Percentiles rank a stretch among this genome's conserved stretches.
Evolutionary conservation across 1,140 invertebrate genomes (phyloP).

Genomic region (Drosophila willistoni): DNA sequence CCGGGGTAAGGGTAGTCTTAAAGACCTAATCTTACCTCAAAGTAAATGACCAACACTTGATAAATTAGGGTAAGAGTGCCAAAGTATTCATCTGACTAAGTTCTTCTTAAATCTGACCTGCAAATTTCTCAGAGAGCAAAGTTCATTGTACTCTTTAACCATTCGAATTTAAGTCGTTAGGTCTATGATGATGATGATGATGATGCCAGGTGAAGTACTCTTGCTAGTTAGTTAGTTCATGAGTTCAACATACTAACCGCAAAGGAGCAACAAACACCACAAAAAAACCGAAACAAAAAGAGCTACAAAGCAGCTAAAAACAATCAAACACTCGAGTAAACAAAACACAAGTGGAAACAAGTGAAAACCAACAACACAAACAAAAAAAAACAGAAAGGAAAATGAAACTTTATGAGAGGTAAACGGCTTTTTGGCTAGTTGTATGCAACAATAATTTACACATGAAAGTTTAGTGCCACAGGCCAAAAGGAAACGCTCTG

Average conservation of each 20-base stretch:
- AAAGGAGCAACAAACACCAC: not conserved
- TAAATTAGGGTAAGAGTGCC: slow-evolving; percentile 40
- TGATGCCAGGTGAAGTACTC: slow-evolving; percentile 1
- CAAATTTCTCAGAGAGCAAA: not conserved
- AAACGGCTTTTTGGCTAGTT: slow-evolving; percentile 48
- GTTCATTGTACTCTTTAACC: slow-evolving; percentile 22
- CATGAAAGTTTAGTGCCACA: slow-evolving; percentile 50
- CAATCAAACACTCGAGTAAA: slow-evolving; percentile 43
- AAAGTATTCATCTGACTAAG: slow-evolving; percentile 20
- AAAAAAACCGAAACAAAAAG: slow-evolving; percentile 25
- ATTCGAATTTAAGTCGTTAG: slow-evolving; percentile 14
- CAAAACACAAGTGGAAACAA: not conserved
- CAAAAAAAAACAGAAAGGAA: no score
- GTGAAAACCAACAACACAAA: slow-evolving; percentile 1
- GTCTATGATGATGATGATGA: not conserved
- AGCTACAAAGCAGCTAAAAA: slow-evolving; percentile 27
- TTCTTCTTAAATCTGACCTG: not conserved
- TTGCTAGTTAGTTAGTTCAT: not conserved
- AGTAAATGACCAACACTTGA: slow-evolving; percentile 28
- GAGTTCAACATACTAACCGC: slow-evolving; percentile 14
- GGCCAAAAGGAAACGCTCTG: slow-evolving; percentile 12
- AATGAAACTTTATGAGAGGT: slow-evolving; percentile 29
- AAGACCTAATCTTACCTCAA: no score
- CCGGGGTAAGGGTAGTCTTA: no score
- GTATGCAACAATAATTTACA: slow-evolving; percentile 66